A percentile compares a stretch with the other conserved stretches of the same genome.
phyloP scores from a whole-genome alignment of 2,113 vertebrate species.

The Cyprinodon tularosa region DNA sequence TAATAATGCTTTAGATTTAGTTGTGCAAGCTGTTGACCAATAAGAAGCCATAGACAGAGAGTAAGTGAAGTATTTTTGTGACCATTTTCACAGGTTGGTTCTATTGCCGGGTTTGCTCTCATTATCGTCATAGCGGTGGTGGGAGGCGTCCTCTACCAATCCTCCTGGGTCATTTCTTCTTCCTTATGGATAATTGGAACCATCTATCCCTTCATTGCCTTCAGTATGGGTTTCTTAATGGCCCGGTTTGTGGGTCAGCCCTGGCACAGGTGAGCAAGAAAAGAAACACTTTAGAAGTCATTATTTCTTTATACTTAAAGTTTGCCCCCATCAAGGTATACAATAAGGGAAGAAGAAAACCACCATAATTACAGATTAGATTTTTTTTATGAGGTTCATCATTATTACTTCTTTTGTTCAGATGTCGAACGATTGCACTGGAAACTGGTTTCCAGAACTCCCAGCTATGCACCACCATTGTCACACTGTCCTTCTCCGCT shows the following conservation, averaged over 20 bases:
- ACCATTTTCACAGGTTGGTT: conserved; percentile 82
- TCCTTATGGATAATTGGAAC: conserved; percentile 92
- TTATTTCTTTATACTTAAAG: too few species aligned
- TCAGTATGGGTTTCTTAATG: conserved; percentile 85
- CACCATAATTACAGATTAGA: background rate
- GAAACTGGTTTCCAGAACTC: conserved; percentile 96
- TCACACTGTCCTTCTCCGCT: conserved; percentile 89
- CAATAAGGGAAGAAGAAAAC: too few species aligned
- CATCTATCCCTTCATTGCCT: conserved; percentile 90
- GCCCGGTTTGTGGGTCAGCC: conserved; percentile 87
- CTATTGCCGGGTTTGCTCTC: conserved; percentile 82
- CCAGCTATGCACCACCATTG: conserved; percentile 93
- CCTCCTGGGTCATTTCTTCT: conserved; percentile 89
- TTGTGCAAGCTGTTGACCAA: background rate
- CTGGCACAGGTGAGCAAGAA: conserved; percentile 86
- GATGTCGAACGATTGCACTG: conserved; percentile 92
- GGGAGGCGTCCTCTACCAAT: conserved; percentile 91
- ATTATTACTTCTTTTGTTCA: conserved; percentile 42
- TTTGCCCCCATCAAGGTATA: too few species aligned
- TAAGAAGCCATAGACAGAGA: background rate
- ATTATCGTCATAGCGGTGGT: conserved; percentile 88
- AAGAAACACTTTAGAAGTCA: background rate
- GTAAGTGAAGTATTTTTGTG: background rate
- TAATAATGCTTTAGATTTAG: conserved; percentile 59
- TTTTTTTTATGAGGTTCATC: background rate